A percentile compares a stretch with the other conserved stretches of the same genome.
These are phyloP conservation scores for Amphiura filiformis DNA, from an alignment of 35 echinoderm and acorn worm genomes.

Conservation along the genomic window DNA sequence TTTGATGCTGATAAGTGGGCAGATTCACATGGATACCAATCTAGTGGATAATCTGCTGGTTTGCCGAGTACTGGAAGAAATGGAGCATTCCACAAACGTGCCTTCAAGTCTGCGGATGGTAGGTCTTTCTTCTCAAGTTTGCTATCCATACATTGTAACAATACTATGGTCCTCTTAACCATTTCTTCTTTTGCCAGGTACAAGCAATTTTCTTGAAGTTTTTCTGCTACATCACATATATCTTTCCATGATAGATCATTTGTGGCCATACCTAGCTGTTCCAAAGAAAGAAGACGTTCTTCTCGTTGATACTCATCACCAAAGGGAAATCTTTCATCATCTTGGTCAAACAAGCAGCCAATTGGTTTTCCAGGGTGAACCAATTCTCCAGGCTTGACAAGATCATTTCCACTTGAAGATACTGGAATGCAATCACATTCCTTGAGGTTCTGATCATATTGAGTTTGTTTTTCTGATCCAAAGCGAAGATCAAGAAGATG, in stretches of 20 bases:
- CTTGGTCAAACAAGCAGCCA: slow-evolving; percentile 12
- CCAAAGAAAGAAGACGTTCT: slow-evolving; percentile 6
- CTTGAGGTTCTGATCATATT: neutral
- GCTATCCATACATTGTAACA: neutral
- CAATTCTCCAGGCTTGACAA: slow-evolving; percentile 14
- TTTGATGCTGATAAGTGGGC: neutral
- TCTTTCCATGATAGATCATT: slow-evolving; percentile 1
- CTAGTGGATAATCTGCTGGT: neutral
- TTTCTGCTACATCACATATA: slow-evolving; percentile 1
- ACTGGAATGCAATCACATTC: slow-evolving; percentile 35
- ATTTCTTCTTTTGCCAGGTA: too few species aligned
- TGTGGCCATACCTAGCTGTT: slow-evolving; percentile 20
- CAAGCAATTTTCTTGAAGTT: neutral
- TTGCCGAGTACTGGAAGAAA: slow-evolving; percentile 1
- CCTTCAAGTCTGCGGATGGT: neutral
- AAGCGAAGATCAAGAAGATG: slow-evolving; percentile 9
- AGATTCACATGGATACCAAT: neutral
- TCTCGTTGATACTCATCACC: neutral
- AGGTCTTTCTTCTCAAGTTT: neutral
- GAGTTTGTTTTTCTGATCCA: neutral
- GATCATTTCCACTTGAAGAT: neutral
- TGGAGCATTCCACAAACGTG: neutral
- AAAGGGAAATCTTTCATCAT: slow-evolving; percentile 31
- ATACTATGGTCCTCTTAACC: neutral
- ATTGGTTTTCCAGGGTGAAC: slow-evolving; percentile 26